These are phyloP conservation scores for Stigmatopora argus DNA, from an alignment of 2,113 vertebrate genomes.

Conservation along the genomic window DNA sequence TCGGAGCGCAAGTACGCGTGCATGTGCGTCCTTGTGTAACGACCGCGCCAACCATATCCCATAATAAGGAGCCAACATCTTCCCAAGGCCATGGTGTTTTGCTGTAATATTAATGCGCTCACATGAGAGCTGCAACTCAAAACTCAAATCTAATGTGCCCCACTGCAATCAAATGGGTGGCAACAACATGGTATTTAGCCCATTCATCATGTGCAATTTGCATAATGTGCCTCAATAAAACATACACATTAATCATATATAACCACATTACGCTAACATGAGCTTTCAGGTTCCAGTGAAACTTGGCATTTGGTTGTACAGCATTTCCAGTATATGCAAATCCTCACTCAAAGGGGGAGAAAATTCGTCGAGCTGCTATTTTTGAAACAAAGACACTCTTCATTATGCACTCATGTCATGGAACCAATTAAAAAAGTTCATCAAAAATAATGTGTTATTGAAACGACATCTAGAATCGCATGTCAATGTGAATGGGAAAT, in stretches of 20 bases:
- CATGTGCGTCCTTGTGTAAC: conserved; percentile 1
- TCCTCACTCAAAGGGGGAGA: neutral
- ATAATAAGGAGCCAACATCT: conserved; percentile 22
- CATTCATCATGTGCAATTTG: conserved; percentile 30
- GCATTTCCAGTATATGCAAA: neutral
- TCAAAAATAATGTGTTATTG: neutral
- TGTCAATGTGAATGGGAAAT: too few species aligned
- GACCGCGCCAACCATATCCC: conserved; percentile 4
- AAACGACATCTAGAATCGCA: neutral
- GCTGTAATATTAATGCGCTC: conserved; percentile 20
- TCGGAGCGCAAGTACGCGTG: conserved; percentile 72
- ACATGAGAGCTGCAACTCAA: conserved; percentile 34
- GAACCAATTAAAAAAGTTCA: neutral
- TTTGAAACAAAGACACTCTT: neutral
- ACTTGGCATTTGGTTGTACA: neutral
- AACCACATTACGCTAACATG: conserved; percentile 15
- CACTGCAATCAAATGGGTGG: conserved; percentile 19
- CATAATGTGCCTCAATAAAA: conserved; percentile 22
- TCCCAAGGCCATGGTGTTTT: conserved; percentile 21
- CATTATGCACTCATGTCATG: neutral
- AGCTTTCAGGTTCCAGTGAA: neutral
- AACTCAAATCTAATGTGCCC: conserved; percentile 24
- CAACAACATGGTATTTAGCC: conserved; percentile 9
- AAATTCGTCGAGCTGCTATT: neutral
- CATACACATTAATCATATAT: conserved; percentile 33